Conservation (phyloP, 2,113 vertebrate genomes). For the Saguinus midas region DNA sequence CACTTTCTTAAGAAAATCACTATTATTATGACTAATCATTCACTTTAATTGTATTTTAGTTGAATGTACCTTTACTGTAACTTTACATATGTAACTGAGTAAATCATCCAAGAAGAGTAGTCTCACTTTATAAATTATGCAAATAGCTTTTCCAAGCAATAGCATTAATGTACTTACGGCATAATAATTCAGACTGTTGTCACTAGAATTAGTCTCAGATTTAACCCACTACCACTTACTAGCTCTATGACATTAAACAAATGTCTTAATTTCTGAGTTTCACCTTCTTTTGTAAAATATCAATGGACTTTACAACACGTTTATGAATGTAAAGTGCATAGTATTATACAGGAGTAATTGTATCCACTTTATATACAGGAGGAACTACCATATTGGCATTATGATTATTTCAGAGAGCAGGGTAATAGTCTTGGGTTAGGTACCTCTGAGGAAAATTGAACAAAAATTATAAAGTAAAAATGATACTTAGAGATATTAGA, state of each 20-base stretch:
- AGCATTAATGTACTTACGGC: background rate
- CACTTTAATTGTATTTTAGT: background rate
- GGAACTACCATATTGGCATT: background rate
- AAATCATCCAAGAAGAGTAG: background rate
- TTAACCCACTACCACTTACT: background rate
- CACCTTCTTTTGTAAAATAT: background rate
- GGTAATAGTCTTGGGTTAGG: background rate
- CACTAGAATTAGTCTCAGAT: background rate
- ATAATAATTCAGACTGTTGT: background rate
- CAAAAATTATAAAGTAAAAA: background rate
- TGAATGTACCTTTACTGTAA: background rate
- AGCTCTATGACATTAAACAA: background rate
- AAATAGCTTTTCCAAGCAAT: background rate
- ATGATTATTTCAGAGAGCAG: background rate
- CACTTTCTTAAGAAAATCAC: background rate
- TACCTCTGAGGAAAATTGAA: background rate
- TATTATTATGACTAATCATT: slow-evolving; percentile 20
- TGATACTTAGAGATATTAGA: background rate
- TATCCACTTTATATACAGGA: background rate
- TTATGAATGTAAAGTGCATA: background rate
- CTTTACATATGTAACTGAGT: slow-evolving; percentile 28
- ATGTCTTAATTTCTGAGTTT: background rate
- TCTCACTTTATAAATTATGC: background rate
- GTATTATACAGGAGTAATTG: background rate
- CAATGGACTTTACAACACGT: background rate